Evolutionary conservation across 2,888 invertebrate genomes (phyloP), one percentile per base, ranked within the genome.

Genomic region (Hemithea aestivaria): DNA sequence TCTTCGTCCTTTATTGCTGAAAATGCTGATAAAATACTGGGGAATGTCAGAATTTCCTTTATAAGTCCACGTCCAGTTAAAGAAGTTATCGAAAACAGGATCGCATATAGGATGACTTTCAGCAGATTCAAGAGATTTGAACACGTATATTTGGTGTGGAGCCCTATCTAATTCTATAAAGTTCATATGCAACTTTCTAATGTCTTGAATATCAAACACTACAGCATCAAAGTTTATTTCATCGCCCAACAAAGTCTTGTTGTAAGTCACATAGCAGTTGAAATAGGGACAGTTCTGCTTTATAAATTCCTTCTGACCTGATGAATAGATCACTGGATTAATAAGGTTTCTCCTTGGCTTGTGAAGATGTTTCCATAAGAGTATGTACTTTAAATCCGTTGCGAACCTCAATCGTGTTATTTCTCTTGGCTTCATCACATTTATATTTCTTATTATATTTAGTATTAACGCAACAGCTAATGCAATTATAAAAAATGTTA

Each of bases 41-140:
- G 75, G 68, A 38, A 84, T 63, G 35, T 79, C 78, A 0, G 84
- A 83, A 38, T 75, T 62, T 1, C 81, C 50, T 58, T 68, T 81
- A 10, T 84, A 87, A 1, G 83, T 80, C 85, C 85, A 84, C 0
- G 85, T 83, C 75, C 69, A 75, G 35, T 85, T 85, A 35, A 87
- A 87, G 40, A 83, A 87, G 12, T 71, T 38, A 2, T 84, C 79
- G 10, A 72, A 74, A 3, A 52, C 45, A 0, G 57, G 48, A 35
- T 77, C 55, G 36, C 87, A 87, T 0, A 83, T 24, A 0, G 80
- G 68, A 45, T 71, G 62, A 9, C 62, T 63, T 4, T 66, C 66
- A 0, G 81, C 51, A 0, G 85, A 62, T 31, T 78, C 76, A 6
- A 67, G 53, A 1, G 81, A 77, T 33, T 72, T 61, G 35, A 84